Base-by-base conservation (phyloP, 2,113 vertebrate genomes). In the Corydoras maculifer region DNA sequence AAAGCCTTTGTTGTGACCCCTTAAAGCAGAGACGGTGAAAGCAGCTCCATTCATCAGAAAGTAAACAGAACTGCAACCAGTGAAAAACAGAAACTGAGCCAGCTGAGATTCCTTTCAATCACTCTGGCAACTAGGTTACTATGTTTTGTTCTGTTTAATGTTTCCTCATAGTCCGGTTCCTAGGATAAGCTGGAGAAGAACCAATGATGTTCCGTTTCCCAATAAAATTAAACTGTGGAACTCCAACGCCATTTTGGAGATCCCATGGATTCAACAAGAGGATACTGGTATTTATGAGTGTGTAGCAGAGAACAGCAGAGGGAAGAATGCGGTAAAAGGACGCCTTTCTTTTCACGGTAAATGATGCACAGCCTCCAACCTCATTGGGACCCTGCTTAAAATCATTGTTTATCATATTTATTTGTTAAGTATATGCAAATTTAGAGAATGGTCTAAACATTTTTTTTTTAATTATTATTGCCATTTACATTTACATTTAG, bases 301-400 rank as follows among this genome's bases (percentile, higher is more conserved):
- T 0, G 82, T 93, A 12, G 94, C 94, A 0, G 95, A 97, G 82
- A 98, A 98, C 73, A 91, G 91, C 5, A 86, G 94, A 13, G 96
- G 96, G 3, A 95, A 90, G 82, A 98, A 98, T 73, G 78, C 91
- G 2, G 96, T 91, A 0, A 88, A 88, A 65, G 96, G 96, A 29
- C 92, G 94, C 2, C 85, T 98, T 75, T 92, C 94, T 32, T 98
- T 97, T 81, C 95, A 97, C 5, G 94, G 96, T 98, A 83, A 86
- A 91, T 70, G 18, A 68, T 55, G 30, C 10, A 1, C 13, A 12
- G 9, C 3, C 13, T 10, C 13, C 5, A 53, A 53, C 9, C 10
- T 14, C 9, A 12, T 53, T 14, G 51, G 10, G 3, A 12, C 51
- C 5, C 13, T 14, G 13, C 3, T 10, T 53, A 10, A 8, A 4